Base-by-base conservation (phyloP, 2,797 vertebrate genomes). In the Hafferia zeledoni region DNA sequence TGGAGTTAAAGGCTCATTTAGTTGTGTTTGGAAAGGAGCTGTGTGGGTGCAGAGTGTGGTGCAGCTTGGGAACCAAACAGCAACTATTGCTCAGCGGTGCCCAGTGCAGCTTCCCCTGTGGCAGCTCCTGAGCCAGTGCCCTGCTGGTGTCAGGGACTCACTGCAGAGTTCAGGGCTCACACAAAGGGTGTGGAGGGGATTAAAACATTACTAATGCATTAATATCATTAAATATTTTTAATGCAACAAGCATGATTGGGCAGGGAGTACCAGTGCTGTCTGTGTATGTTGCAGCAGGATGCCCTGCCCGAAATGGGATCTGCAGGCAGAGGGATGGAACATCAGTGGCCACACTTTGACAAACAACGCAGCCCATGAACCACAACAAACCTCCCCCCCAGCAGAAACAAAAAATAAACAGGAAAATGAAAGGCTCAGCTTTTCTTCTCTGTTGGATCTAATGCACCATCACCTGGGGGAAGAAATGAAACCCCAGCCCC, bases 171-270 rank as follows among this genome's bases (percentile, higher is more conserved):
- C 59, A 46, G 25, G 25, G 35, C 16, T 10, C 3, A 35, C 11
- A 19, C 37, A 43, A 0, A 39, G 31, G 7, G 30, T 7, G 11
- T 18, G 28, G 63, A 39, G 9, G 25, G 16, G 31, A 60, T 39
- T 28, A 3, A 31, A 55, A 15, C 35, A 11, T 30, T 24, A 28
- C 31, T 64, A 31, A 18, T 39, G 28, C 4, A 2, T n/a, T 72
- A n/a, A 20, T 52, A 49, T 30, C 46, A 65, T 19, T 72, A 44
- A 77, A n/a, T 33, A n/a, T 50, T 31, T 60, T 49, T 18, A n/a
- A 31, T 30, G 28, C 20, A 47, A 16, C 3, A 4, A 11, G 33
- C 27, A 33, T 0, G 9, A 31, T 0, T 24, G 8, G 5, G 6
- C 18, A 53, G 50, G 17, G 28, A 12, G 30, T 13, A 20, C 31